Evolutionary conservation across 2,888 invertebrate species (phyloP), one percentile per base, ranked within the genome.

Genomic region (Tachystola acroxantha): DNA sequence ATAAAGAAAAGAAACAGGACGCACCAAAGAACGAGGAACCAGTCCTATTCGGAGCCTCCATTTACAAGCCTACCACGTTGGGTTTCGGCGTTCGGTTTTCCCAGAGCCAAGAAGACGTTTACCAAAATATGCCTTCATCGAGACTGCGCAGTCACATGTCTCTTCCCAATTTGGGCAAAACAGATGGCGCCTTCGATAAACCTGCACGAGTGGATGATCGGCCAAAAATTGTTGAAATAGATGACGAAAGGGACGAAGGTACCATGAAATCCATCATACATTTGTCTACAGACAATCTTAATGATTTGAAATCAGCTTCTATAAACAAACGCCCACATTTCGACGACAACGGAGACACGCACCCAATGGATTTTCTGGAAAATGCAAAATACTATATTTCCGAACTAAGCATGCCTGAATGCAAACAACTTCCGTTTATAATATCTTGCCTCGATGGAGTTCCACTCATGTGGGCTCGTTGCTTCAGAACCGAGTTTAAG

Each of bases 1-100:
- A 47, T 14, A 74, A 70, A 62, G 73, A 77, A 26, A 72, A 63
- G 40, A 50, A 54, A 44, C 64, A 66, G 34, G 69, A 70, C 24
- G 50, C 57, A 10, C 58, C 66, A 12, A 75, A 71, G 39, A 67
- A 62, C 50, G 63, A 69, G 3, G 65, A 76, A 14, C 55, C 68
- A 3, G 53, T 69, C 20, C 47, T 74, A 7, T 81, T 70, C 42
- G 70, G 70, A 35, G 64, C 62, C 20, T 67, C 78, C 1, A 71
- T 81, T 46, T 84, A 80, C 47, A 84, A 81, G 48, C 86, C 86
- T 2, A 65, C 81, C 6, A 69, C 76, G 4, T 57, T 86, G 38
- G 86, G 85, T 1, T 76, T 84, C 38, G 86, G 86, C 12, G 86
- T 86, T 20, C 73, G 84, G 12, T 86, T 86, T 57, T 82, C 86